phyloP scores from a whole-genome alignment of 2,888 invertebrate genomes.

The Pseudeuparius sepicola region DNA sequence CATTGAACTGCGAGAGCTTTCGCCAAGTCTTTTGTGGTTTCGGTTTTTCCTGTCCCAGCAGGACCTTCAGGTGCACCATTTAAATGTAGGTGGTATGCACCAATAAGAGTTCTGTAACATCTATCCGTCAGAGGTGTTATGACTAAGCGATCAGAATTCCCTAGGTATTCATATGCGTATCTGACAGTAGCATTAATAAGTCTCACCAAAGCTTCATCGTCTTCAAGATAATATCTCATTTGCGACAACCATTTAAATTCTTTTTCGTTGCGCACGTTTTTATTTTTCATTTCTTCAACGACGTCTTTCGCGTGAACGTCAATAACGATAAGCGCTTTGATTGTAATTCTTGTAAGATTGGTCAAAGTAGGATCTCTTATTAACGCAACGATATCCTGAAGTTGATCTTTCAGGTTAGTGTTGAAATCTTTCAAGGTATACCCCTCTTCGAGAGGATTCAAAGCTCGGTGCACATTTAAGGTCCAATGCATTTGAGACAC shows the following conservation, averaged over 20 bases:
- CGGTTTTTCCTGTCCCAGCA: constrained; percentile 83
- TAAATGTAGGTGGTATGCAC: constrained; percentile 72
- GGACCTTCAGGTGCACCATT: constrained; percentile 82
- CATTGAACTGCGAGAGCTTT: constrained; percentile 87
- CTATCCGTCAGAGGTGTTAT: constrained; percentile 68
- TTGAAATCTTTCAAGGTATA: constrained; percentile 43
- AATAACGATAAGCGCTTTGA: constrained; percentile 70
- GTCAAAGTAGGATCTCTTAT: constrained; percentile 60
- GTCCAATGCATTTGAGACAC: constrained; percentile 80
- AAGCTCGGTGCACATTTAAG: constrained; percentile 58
- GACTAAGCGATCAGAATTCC: constrained; percentile 63
- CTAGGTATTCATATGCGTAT: constrained; percentile 79
- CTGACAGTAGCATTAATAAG: constrained; percentile 70
- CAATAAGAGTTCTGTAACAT: constrained; percentile 74
- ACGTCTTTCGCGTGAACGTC: constrained; percentile 83
- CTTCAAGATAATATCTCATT: constrained; percentile 62
- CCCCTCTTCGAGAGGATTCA: constrained; percentile 49
- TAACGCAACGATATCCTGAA: constrained; percentile 63
- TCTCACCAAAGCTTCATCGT: constrained; percentile 56
- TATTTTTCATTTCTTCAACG: constrained; percentile 53
- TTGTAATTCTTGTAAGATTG: constrained; percentile 62
- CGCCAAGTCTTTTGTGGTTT: constrained; percentile 86
- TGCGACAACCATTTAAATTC: constrained; percentile 84
- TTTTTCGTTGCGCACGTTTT: constrained; percentile 55
- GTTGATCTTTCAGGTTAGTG: constrained; percentile 44